These are phyloP conservation scores for Larimichthys polyactis DNA, from an alignment of 2,113 vertebrate genomes.

Conservation along the genomic window DNA sequence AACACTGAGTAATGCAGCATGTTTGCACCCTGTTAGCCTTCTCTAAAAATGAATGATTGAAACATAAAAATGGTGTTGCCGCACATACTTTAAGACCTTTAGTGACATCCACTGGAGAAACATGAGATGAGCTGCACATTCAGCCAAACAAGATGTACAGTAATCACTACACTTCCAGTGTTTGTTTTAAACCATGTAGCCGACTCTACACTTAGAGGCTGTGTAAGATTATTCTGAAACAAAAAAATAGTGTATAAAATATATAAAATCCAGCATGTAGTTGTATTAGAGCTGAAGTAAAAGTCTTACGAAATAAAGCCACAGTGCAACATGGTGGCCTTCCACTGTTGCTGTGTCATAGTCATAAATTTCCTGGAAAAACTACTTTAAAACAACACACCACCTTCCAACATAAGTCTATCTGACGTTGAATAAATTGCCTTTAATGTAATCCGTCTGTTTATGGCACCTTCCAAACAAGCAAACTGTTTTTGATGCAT, in stretches of 20 bases:
- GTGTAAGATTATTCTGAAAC: not conserved
- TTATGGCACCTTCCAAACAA: conserved; percentile 16
- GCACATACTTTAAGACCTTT: conserved; percentile 27
- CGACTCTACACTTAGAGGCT: not conserved
- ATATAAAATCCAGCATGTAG: too few relatives aligned
- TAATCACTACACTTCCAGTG: not conserved
- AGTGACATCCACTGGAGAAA: conserved; percentile 63
- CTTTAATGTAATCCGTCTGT: conserved; percentile 75
- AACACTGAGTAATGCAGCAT: conserved; percentile 2
- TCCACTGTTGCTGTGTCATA: not conserved
- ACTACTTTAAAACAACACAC: not conserved
- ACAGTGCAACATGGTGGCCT: too few relatives aligned
- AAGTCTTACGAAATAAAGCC: not conserved
- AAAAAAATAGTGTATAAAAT: not conserved
- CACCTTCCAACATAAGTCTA: not conserved
- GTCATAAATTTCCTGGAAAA: not conserved
- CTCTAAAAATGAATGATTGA: conserved; percentile 33
- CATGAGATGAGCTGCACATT: conserved; percentile 29
- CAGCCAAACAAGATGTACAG: not conserved
- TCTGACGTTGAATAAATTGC: conserved; percentile 47
- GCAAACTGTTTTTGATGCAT: conserved; percentile 63
- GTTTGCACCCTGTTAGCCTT: not conserved
- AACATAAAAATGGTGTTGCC: conserved; percentile 5
- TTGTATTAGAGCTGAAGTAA: too few relatives aligned
- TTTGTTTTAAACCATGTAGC: not conserved